Conservation (phyloP, 2,797 vertebrate genomes). For the Sebastes dallii region DNA sequence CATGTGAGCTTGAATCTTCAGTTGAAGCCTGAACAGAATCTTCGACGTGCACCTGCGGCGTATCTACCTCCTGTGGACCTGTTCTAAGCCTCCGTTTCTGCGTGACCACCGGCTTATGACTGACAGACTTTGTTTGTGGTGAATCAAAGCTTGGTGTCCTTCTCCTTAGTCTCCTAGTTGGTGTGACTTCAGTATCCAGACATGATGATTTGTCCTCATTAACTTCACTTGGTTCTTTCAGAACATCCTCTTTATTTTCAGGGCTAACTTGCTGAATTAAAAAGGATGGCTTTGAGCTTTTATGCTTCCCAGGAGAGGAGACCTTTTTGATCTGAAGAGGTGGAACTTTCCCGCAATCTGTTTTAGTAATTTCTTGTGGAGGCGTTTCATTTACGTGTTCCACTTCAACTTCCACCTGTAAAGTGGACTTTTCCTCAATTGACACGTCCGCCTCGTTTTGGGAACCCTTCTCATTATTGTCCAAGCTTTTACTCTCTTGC, state of each 20-base stretch:
- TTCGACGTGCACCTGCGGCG: constrained; percentile 33
- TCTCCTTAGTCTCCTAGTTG: constrained; percentile 66
- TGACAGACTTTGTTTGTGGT: constrained; percentile 58
- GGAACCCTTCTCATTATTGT: constrained; percentile 38
- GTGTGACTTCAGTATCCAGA: constrained; percentile 44
- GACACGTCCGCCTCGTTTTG: constrained; percentile 23
- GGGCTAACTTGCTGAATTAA: constrained; percentile 79
- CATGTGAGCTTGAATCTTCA: constrained; percentile 50
- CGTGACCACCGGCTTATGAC: constrained; percentile 60
- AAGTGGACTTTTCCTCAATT: constrained; percentile 51
- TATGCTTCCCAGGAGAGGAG: constrained; percentile 81
- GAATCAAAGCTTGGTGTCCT: constrained; percentile 63
- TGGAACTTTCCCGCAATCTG: constrained; percentile 72
- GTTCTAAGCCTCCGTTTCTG: constrained; percentile 68
- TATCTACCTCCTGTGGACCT: constrained; percentile 42
- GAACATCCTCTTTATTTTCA: constrained; percentile 67
- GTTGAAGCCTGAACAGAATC: constrained; percentile 56
- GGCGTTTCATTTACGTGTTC: constrained; percentile 60
- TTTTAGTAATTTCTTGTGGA: constrained; percentile 60
- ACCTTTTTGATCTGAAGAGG: constrained; percentile 85
- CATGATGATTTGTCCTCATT: constrained; percentile 48
- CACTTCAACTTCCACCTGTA: constrained; percentile 59
- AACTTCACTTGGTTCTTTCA: constrained; percentile 56
- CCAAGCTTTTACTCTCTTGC: constrained; percentile 33
- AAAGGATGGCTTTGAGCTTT: constrained; percentile 82